Conservation (phyloP, 1,140 invertebrate species). For the Psix sp. region DNA sequence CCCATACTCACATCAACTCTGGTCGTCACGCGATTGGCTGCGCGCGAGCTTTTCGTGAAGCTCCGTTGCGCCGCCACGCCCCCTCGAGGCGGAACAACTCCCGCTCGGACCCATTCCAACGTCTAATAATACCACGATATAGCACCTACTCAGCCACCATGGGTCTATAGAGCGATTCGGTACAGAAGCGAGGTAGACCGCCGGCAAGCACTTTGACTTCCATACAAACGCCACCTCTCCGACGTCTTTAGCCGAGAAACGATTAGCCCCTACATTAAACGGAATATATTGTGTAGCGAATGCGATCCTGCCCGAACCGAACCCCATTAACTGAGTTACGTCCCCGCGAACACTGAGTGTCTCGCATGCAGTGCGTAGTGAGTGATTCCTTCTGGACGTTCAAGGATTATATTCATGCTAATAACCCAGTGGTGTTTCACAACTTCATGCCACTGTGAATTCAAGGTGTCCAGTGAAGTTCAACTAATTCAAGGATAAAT, state of each 20-base stretch:
- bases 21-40: conserved; percentile 23
- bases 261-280: conserved; percentile 38
- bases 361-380: conserved; percentile 16
- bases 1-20: conserved; percentile 33
- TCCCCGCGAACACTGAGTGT: conserved; percentile 12
- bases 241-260: conserved; percentile 34
- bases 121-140: conserved; percentile 74
- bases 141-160: conserved; percentile 73
- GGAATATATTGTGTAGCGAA: conserved; percentile 14
- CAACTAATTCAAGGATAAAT: no score
- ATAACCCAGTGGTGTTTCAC: no score
- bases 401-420: conserved; percentile 4
- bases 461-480: no score
- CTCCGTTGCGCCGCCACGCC: conserved; percentile 64
- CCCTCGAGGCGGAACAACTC: conserved; percentile 67
- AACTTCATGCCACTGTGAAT: no score
- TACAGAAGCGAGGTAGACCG: conserved; percentile 66
- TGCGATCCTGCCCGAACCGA: conserved; percentile 9
- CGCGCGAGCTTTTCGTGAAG: conserved; percentile 54
- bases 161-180: conserved; percentile 65
- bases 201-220: conserved; percentile 61
- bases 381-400: conserved; percentile 6
- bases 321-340: conserved; percentile 22
- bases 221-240: conserved; percentile 33
- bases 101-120: conserved; percentile 58